Percentiles rank a stretch among this genome's conserved stretches.
These are phyloP conservation scores for Tiliqua scincoides DNA, from an alignment of 2,113 vertebrate genomes.

Conservation along the genomic window DNA sequence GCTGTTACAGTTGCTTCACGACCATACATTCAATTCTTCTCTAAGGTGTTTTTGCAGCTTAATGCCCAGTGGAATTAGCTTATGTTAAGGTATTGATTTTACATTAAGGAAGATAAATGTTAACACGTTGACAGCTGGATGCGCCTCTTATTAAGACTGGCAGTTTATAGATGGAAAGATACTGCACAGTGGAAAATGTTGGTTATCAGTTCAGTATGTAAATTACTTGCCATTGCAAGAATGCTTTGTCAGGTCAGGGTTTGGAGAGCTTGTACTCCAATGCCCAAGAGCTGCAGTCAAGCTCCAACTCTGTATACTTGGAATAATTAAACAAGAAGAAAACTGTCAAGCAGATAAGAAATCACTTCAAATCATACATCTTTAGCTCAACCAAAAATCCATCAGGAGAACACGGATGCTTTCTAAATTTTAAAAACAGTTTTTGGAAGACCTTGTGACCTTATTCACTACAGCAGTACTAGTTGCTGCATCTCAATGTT, in stretches of 20 bases:
- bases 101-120: constrained; percentile 62
- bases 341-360: not conserved
- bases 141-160: constrained; percentile 60
- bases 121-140: constrained; percentile 60
- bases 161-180: constrained; percentile 58
- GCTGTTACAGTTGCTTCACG: no score
- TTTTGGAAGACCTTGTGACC: not conserved
- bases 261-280: not conserved
- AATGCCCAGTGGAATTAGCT: constrained; percentile 63
- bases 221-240: constrained; percentile 36
- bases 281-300: not conserved
- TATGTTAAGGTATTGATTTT: constrained; percentile 71
- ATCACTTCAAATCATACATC: constrained; percentile 31
- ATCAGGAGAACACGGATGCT: constrained; percentile 33
- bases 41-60: constrained; percentile 52
- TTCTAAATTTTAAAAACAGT: constrained; percentile 26
- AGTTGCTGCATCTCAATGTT: not conserved
- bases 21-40: constrained; percentile 38
- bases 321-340: constrained; percentile 37
- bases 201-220: constrained; percentile 18
- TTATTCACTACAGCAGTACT: not conserved
- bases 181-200: not conserved
- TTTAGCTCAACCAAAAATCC: constrained; percentile 46
- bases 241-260: constrained; percentile 29
- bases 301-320: constrained; percentile 32